Base-by-base conservation (phyloP, 2,888 invertebrate genomes). In the Junonia oenone region DNA sequence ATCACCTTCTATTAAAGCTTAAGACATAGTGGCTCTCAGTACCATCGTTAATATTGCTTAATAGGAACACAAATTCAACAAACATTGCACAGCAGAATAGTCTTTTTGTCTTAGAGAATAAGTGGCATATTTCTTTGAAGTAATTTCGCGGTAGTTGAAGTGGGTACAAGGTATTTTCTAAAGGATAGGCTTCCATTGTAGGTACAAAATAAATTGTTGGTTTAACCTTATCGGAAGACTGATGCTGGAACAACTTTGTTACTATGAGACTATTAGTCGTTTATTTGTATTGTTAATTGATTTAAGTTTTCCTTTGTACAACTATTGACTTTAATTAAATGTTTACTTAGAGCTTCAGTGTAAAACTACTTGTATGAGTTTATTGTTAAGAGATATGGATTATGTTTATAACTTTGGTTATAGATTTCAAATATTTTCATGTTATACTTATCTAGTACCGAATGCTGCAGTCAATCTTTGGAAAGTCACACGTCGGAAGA, bases 1-100 rank as follows among this genome's bases (percentile, higher is more conserved):
- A 43, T 22, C 22, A 43, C 38, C 38, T 43, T 43, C 22, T 43
- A n/a, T n/a, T 8, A 40, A 40, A 40, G 38, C 54, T 59, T 55
- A 56, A 60, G 52, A 49, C 57, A 58, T 54, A 55, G 55, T 52
- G 55, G 49, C 55, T 62, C 57, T 58, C 52, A 27, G 53, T 63
- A 59, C 54, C 46, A 26, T 33, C 6, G 52, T 54, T 47, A 56
- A 51, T 51, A 37, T 51, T 26, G 11, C 26, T 49, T 26, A 15
- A 27, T 43, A 26, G n/a, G 13, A 43, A 43, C 4, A 13, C n/a
- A 2, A 2, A 2, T 8, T 26, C 3, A 8, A 8, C 2, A n/a
- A 5, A 43, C 6, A 14, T 8, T 26, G 6, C 40, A 31, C 14
- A 14, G 14, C n/a, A 46, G 13, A 52, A 40, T 33, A 17, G 0